Evolutionary conservation across 1,140 invertebrate genomes (phyloP).

Genomic region (Ylistrum balloti): DNA sequence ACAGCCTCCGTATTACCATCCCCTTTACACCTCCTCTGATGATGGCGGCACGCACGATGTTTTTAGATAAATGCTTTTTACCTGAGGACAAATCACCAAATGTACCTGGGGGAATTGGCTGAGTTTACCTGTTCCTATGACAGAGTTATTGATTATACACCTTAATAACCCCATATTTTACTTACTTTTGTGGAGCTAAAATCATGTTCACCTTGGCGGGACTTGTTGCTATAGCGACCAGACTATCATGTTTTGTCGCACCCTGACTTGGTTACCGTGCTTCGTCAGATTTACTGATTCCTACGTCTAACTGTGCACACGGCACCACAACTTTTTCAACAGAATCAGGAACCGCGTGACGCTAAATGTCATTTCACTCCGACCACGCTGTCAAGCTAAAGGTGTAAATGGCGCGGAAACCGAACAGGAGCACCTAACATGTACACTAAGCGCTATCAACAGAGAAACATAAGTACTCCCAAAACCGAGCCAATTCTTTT

Average conservation of each 20-base stretch:
- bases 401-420: not conserved
- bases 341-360: constrained; percentile 1
- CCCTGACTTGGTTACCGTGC: constrained; percentile 1
- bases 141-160: constrained; percentile 18
- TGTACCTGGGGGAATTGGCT: not conserved
- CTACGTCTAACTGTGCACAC: not conserved
- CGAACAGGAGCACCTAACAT: not conserved
- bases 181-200: constrained; percentile 20
- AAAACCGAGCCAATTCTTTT: not conserved
- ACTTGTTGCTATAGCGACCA: not conserved
- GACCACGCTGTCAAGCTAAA: not conserved
- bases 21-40: not conserved
- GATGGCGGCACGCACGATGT: constrained; percentile 1
- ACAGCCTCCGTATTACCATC: not conserved
- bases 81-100: constrained; percentile 25
- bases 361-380: constrained; percentile 23
- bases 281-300: not conserved
- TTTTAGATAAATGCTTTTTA: constrained; percentile 29
- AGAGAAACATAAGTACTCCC: not conserved
- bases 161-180: constrained; percentile 35
- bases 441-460: not conserved
- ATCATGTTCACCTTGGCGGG: constrained; percentile 37
- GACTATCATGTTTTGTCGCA: constrained; percentile 32
- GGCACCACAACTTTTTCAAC: constrained; percentile 1
- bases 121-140: not conserved